A percentile compares a stretch with the other conserved stretches of the same genome.
Conservation (phyloP, 1,140 invertebrate species). For the Theocolax elegans region DNA sequence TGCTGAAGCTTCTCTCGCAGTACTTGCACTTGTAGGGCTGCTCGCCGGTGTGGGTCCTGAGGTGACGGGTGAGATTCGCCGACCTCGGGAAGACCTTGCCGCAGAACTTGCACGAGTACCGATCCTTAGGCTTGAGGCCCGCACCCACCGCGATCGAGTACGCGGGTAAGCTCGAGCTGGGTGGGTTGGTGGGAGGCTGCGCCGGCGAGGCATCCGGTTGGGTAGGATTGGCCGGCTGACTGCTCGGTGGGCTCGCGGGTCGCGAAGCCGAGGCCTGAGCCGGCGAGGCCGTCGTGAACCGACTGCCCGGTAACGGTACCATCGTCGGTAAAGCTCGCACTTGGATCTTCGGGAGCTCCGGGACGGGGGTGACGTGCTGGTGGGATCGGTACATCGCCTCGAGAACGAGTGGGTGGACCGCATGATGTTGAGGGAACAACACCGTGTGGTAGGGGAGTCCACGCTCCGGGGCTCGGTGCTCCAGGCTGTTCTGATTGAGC, state of each 20-base stretch:
- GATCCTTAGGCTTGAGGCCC: slow-evolving; percentile 80
- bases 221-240: slow-evolving; percentile 46
- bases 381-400: slow-evolving; percentile 77
- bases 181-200: slow-evolving; percentile 51
- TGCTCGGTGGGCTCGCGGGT: slow-evolving; percentile 48
- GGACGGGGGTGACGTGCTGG: slow-evolving; percentile 57
- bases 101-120: slow-evolving; percentile 98
- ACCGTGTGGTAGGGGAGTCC: slow-evolving; percentile 65
- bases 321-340: slow-evolving; percentile 63
- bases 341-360: slow-evolving; percentile 66
- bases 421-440: slow-evolving; percentile 71
- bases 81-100: slow-evolving; percentile 98
- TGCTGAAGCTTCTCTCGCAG: slow-evolving; percentile 98
- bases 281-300: slow-evolving; percentile 58
- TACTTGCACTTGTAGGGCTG: slow-evolving; percentile 98
- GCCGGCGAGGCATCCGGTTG: too few species aligned
- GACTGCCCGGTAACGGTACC: slow-evolving; percentile 64
- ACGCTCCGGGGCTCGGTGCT: not conserved
- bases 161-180: slow-evolving; percentile 63
- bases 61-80: slow-evolving; percentile 95
- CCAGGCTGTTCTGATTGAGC: slow-evolving; percentile 61
- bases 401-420: slow-evolving; percentile 75
- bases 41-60: slow-evolving; percentile 98
- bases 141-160: slow-evolving; percentile 54
- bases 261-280: slow-evolving; percentile 51